These are phyloP conservation scores for Conistra vaccinii DNA, from an alignment of 2,888 invertebrate species.

Conservation along the genomic window DNA sequence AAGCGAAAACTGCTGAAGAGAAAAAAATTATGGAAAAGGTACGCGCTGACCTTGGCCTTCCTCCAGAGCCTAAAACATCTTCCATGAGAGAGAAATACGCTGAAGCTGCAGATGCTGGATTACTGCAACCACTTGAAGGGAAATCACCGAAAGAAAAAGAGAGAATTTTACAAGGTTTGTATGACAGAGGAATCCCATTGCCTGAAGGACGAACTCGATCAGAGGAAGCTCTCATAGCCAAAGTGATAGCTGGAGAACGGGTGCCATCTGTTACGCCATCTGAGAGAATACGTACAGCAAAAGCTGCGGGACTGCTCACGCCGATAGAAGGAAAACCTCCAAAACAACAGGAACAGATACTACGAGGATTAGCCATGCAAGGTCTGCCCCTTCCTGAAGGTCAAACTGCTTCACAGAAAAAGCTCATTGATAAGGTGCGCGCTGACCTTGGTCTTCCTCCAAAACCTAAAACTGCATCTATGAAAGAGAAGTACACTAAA, in stretches of 20 bases:
- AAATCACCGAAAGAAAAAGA: conserved; percentile 15
- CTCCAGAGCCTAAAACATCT: conserved; percentile 6
- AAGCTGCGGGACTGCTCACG: no score
- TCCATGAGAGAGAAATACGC: background rate
- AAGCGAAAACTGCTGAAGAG: background rate
- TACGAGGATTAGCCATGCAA: no score
- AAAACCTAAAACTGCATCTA: background rate
- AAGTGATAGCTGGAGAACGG: no score
- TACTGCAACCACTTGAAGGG: conserved; percentile 16
- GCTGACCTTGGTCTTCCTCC: conserved; percentile 10
- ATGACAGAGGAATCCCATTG: conserved; percentile 27
- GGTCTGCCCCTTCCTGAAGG: no score
- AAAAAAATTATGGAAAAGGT: background rate
- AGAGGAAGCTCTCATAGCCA: no score
- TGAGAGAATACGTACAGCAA: no score
- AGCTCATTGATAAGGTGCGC: background rate
- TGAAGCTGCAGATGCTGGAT: conserved; percentile 9
- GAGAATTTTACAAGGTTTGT: conserved; percentile 17
- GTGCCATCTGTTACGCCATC: background rate
- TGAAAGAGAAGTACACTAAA: background rate
- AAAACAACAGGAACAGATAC: no score
- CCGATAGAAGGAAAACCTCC: no score
- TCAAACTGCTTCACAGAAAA: background rate
- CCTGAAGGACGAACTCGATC: conserved; percentile 22
- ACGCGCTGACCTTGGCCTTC: conserved; percentile 8